These are phyloP conservation scores for Romanogobio albipinnatus DNA, from an alignment of 2,113 vertebrate genomes.

Conservation along the genomic window DNA sequence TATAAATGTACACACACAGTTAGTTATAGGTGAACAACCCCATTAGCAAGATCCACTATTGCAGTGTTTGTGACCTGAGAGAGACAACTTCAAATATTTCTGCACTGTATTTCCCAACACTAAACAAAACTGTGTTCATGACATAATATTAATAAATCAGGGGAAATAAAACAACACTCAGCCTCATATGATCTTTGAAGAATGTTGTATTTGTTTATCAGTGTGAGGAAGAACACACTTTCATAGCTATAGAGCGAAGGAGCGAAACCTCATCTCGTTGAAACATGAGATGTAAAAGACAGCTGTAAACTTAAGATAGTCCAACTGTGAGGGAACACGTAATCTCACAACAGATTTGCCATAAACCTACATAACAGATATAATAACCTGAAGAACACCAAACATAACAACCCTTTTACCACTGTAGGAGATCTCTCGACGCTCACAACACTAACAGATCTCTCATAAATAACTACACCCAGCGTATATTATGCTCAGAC, in stretches of 20 bases:
- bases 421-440: background rate
- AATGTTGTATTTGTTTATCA: background rate
- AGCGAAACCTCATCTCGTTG: background rate
- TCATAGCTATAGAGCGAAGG: background rate
- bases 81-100: background rate
- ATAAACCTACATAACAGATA: background rate
- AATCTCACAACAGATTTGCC: background rate
- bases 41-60: background rate
- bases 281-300: slow-evolving; percentile 2
- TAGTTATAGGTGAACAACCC: background rate
- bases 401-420: background rate
- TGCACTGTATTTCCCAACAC: background rate
- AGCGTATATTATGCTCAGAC: too few species aligned
- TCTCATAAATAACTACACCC: background rate
- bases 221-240: background rate
- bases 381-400: background rate
- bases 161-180: too few species aligned
- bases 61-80: background rate
- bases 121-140: background rate
- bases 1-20: too few species aligned
- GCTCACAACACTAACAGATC: background rate
- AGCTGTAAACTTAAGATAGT: background rate
- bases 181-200: too few species aligned
- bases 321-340: background rate
- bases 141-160: background rate